phyloP scores from a whole-genome alignment of 2,888 invertebrate species.

The Phyto melanocephala region DNA sequence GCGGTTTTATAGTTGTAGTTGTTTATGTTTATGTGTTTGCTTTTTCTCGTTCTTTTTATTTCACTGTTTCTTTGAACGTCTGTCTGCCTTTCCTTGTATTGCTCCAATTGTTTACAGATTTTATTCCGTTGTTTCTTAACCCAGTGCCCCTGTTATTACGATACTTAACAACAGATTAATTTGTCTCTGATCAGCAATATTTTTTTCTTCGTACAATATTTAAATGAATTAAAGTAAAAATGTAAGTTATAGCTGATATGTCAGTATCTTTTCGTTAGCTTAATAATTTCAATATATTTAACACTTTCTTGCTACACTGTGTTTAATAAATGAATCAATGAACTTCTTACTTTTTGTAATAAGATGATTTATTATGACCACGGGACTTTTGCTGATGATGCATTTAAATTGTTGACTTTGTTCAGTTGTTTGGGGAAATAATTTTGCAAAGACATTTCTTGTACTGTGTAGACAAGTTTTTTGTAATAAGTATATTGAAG shows the following conservation, averaged over 20 bases:
- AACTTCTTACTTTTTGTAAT: slow-evolving; percentile 14
- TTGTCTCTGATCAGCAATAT: slow-evolving; percentile 47
- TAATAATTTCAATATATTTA: too few species aligned
- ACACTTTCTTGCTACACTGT: background rate
- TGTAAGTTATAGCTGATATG: too few species aligned
- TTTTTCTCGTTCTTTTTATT: background rate
- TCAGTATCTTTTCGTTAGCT: too few species aligned
- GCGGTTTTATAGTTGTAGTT: slow-evolving; percentile 25
- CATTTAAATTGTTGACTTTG: background rate
- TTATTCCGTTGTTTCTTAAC: slow-evolving; percentile 64
- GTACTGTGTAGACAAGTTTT: background rate
- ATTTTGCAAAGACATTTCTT: background rate
- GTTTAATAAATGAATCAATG: slow-evolving; percentile 17
- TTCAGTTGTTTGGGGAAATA: background rate
- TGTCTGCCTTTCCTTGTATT: slow-evolving; percentile 26
- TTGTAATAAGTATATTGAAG: background rate
- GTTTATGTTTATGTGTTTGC: background rate
- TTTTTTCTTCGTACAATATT: slow-evolving; percentile 19
- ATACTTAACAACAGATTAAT: slow-evolving; percentile 44
- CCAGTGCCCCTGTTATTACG: slow-evolving; percentile 62
- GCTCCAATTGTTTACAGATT: slow-evolving; percentile 58
- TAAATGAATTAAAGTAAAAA: slow-evolving; percentile 22
- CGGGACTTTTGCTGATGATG: background rate
- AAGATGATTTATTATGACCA: background rate
- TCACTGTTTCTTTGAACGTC: background rate